A percentile compares a stretch with the other conserved stretches of the same genome.
Conservation (phyloP, 2,888 invertebrate genomes). For the Tuta absoluta region DNA sequence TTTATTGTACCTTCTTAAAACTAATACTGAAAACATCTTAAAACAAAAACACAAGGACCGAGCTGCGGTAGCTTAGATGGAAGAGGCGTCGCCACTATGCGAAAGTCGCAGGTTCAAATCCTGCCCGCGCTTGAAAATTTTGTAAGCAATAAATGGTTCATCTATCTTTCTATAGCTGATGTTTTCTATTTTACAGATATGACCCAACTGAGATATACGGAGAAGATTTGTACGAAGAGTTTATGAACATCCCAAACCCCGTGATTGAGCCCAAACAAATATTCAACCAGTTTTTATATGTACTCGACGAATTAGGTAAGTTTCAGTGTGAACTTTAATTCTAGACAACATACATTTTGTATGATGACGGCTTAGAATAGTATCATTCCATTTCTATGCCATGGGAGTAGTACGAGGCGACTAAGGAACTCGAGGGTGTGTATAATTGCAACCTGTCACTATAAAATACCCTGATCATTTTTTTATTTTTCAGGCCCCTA, state of each 20-base stretch:
- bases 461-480: too few relatives aligned
- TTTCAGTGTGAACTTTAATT: conserved; percentile 4
- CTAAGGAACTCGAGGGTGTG: too few relatives aligned
- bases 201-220: conserved; percentile 82
- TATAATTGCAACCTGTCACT: too few relatives aligned
- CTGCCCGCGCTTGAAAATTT: too few relatives aligned
- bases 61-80: too few relatives aligned
- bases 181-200: conserved; percentile 57
- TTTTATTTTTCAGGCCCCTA: conserved; percentile 90
- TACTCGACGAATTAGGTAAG: conserved; percentile 85
- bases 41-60: too few relatives aligned
- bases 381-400: not conserved
- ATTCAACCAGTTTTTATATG: conserved; percentile 85
- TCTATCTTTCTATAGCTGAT: not conserved
- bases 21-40: too few relatives aligned
- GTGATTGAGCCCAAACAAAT: conserved; percentile 87
- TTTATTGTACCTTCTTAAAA: too few relatives aligned
- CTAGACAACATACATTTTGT: not conserved
- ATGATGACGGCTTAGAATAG: not conserved
- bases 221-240: conserved; percentile 87
- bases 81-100: too few relatives aligned
- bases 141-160: too few relatives aligned
- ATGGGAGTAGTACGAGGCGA: not conserved
- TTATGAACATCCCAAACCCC: conserved; percentile 90
- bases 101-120: too few relatives aligned